phyloP scores from a whole-genome alignment of 2,888 invertebrate species.

The Hirtodrosophila trivittata region DNA sequence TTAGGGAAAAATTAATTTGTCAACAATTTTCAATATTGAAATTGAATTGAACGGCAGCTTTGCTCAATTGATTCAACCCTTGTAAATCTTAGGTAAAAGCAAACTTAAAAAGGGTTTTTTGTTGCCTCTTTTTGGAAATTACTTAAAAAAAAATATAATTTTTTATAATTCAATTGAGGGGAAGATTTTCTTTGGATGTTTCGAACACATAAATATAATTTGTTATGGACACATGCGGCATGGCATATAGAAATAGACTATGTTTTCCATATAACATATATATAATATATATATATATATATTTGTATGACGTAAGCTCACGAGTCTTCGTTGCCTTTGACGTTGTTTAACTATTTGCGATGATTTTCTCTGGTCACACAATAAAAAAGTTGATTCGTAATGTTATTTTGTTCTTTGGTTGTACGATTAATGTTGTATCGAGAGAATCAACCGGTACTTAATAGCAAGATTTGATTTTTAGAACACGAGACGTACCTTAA shows the following conservation, averaged over 20 bases:
- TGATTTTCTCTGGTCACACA: conserved; percentile 13
- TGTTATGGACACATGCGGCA: conserved; percentile 70
- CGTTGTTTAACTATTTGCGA: conserved; percentile 42
- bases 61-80: too few species aligned
- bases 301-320: conserved; percentile 75
- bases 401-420: neutral
- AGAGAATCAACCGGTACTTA: neutral
- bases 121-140: too few species aligned
- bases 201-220: conserved; percentile 47
- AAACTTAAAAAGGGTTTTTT: too few species aligned
- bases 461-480: neutral
- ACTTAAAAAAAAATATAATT: too few species aligned
- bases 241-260: conserved; percentile 70
- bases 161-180: neutral
- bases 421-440: neutral
- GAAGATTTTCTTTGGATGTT: conserved; percentile 5
- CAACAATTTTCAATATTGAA: neutral
- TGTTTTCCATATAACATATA: conserved; percentile 41
- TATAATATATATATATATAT: conserved; percentile 33
- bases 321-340: conserved; percentile 48
- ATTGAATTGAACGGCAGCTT: neutral
- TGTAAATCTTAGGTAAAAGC: too few species aligned
- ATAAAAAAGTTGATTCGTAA: neutral
- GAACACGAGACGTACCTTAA: neutral
- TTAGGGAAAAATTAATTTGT: too few species aligned